phyloP scores from a whole-genome alignment of 1,140 invertebrate genomes.

The Scaptodrosophila lebanonensis region DNA sequence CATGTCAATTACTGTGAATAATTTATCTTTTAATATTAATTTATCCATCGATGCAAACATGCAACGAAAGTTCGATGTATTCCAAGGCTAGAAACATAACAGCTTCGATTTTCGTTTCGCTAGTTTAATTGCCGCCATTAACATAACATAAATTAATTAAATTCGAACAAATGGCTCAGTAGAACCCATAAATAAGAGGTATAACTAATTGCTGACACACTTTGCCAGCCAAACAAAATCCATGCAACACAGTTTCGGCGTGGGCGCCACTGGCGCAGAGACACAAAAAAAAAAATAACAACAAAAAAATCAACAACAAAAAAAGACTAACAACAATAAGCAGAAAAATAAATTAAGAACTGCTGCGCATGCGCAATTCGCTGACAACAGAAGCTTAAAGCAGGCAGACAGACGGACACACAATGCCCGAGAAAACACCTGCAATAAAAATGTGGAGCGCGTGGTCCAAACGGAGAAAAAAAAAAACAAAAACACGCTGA shows the following conservation, averaged over 20 bases:
- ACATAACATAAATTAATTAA: conserved; percentile 51
- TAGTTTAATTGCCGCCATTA: conserved; percentile 2
- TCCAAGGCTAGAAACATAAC: no score
- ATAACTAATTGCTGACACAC: conserved; percentile 72
- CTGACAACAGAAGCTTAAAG: no score
- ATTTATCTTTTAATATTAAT: no score
- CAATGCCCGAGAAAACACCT: conserved; percentile 60
- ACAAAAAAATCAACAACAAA: not conserved
- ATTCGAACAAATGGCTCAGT: conserved; percentile 64
- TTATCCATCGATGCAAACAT: no score
- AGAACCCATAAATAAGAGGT: conserved; percentile 61
- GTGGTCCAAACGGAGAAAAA: no score
- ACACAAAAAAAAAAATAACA: conserved; percentile 15
- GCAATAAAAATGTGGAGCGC: conserved; percentile 43
- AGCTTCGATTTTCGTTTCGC: conserved; percentile 1
- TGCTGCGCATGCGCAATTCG: no score
- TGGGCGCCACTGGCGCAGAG: conserved; percentile 56
- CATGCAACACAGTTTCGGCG: conserved; percentile 34
- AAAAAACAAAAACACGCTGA: conserved; percentile 26
- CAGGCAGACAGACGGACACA: no score
- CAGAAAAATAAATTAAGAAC: no score
- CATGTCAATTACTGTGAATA: no score
- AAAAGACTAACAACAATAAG: conserved; percentile 6
- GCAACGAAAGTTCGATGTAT: not conserved
- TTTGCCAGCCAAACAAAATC: conserved; percentile 60